phyloP scores from a whole-genome alignment of 2,113 vertebrate genomes.

The Alligator sinensis region DNA sequence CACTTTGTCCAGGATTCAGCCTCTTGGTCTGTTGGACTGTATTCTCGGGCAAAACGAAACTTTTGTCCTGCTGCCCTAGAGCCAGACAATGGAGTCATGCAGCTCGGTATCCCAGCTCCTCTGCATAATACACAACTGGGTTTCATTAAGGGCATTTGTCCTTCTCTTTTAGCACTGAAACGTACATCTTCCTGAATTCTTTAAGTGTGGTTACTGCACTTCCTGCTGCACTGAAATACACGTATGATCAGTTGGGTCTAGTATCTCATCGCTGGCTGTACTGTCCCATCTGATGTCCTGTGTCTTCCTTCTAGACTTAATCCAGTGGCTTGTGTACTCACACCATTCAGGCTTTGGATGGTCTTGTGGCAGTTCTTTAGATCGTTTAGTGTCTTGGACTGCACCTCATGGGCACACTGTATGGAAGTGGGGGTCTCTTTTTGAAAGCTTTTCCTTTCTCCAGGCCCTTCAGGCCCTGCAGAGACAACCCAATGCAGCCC shows the following conservation, averaged over 20 bases:
- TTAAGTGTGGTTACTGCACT: background rate
- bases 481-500: slow-evolving; percentile 96
- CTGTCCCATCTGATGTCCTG: background rate
- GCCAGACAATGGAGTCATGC: background rate
- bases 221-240: background rate
- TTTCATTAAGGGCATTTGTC: background rate
- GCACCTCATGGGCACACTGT: background rate
- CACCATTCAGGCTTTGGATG: background rate
- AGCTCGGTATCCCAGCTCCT: background rate
- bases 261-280: background rate
- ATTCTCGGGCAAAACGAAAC: background rate
- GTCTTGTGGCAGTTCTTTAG: background rate
- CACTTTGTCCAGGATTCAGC: background rate
- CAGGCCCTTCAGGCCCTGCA: slow-evolving; percentile 96
- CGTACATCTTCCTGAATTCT: background rate
- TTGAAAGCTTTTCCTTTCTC: background rate
- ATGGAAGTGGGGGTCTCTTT: background rate
- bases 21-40: background rate
- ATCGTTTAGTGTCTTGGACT: background rate
- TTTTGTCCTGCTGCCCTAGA: background rate
- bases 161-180: background rate
- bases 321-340: background rate
- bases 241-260: background rate
- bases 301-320: background rate
- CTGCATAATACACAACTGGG: background rate